Percentiles rank a stretch among this genome's conserved stretches.
Evolutionary conservation across 2,888 invertebrate genomes (phyloP).

Genomic region (Entomobrya multifasciata): DNA sequence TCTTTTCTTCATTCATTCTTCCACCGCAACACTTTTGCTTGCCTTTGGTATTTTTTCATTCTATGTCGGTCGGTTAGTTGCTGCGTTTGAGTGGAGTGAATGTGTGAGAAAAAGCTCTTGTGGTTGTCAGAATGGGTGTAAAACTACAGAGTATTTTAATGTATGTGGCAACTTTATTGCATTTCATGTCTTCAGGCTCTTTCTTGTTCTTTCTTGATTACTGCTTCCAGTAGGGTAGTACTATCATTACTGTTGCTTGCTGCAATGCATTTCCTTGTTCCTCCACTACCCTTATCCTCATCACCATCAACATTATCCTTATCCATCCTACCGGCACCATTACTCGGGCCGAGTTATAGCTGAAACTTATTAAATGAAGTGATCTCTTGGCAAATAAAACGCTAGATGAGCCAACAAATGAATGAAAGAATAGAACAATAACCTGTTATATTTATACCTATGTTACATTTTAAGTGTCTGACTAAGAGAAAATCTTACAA

Average conservation of each 20-base stretch:
- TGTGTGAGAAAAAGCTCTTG: conserved; percentile 34
- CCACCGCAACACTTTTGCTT: background rate
- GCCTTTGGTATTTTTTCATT: background rate
- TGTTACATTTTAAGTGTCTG: too few species aligned
- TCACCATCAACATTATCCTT: background rate
- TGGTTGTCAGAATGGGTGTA: conserved; percentile 51
- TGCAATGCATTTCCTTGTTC: conserved; percentile 9
- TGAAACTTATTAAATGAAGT: conserved; percentile 62
- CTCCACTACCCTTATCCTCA: too few species aligned
- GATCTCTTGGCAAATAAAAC: conserved; percentile 63
- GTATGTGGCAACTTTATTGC: conserved; percentile 55
- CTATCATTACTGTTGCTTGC: background rate
- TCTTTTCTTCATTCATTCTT: background rate
- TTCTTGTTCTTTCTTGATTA: conserved; percentile 41
- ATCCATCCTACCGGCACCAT: background rate
- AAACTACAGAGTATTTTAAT: conserved; percentile 45
- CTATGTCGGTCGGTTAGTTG: background rate
- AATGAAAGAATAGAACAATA: background rate
- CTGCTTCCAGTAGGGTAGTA: background rate
- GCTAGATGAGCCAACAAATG: conserved; percentile 1
- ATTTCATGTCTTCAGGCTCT: conserved; percentile 53
- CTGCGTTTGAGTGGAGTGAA: background rate
- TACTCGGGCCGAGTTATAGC: conserved; percentile 40
- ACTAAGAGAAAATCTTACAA: too few species aligned
- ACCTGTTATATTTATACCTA: too few species aligned